Conservation (phyloP, 2,113 vertebrate genomes). For the Elaphurus davidianus region DNA sequence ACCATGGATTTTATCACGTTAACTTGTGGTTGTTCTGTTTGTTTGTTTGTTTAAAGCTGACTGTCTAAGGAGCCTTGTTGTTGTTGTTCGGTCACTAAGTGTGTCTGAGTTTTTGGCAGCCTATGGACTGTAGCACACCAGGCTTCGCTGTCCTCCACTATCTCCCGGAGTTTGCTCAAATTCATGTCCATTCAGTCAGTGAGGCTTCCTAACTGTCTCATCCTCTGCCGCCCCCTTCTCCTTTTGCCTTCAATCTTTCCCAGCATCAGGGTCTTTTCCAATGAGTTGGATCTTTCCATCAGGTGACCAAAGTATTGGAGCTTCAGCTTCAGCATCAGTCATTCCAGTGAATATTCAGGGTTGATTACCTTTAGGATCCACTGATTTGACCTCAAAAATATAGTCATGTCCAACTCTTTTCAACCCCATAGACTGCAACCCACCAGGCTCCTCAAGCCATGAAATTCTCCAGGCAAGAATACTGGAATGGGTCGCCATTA, state of each 20-base stretch:
- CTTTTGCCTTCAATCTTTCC: neutral
- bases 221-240: neutral
- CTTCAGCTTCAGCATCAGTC: neutral
- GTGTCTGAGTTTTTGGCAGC: neutral
- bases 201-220: neutral
- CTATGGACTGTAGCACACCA: neutral
- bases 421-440: neutral
- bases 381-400: neutral
- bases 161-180: neutral
- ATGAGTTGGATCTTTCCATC: neutral
- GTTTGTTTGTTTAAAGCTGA: neutral
- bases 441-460: neutral
- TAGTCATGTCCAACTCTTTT: neutral
- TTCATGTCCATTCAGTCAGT: neutral
- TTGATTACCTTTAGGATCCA: neutral
- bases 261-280: neutral
- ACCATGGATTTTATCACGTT: neutral
- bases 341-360: neutral
- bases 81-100: neutral
- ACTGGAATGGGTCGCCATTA: neutral
- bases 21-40: neutral
- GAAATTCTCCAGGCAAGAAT: neutral
- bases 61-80: neutral
- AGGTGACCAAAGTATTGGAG: neutral
- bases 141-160: neutral